These are phyloP conservation scores for Amphipyra berbera DNA, from an alignment of 2,888 invertebrate species.

Conservation along the genomic window DNA sequence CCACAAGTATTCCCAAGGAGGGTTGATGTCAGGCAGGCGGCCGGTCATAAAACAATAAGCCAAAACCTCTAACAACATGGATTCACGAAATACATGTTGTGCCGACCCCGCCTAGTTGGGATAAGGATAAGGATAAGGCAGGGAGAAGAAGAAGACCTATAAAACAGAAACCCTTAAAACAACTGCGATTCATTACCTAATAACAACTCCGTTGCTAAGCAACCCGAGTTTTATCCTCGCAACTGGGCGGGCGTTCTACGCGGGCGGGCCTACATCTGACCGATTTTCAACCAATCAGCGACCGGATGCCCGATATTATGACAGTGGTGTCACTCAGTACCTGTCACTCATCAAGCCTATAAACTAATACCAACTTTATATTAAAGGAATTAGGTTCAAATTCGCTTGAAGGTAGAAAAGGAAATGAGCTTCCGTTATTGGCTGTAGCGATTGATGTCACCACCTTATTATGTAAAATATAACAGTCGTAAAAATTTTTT, in stretches of 20 bases:
- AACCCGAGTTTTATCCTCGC: slow-evolving; percentile 62
- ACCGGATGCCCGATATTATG: slow-evolving; percentile 83
- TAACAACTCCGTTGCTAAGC: slow-evolving; percentile 66
- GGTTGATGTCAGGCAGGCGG: too few relatives aligned
- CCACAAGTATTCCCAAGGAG: too few relatives aligned
- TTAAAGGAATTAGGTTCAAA: slow-evolving; percentile 18
- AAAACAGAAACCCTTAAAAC: too few relatives aligned
- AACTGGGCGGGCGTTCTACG: slow-evolving; percentile 66
- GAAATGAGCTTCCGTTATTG: slow-evolving; percentile 74
- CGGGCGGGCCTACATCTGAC: slow-evolving; percentile 64
- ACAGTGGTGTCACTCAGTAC: slow-evolving; percentile 79
- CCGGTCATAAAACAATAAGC: too few relatives aligned
- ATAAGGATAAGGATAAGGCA: too few relatives aligned
- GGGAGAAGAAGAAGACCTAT: too few relatives aligned
- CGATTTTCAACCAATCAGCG: slow-evolving; percentile 74
- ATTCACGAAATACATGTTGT: too few relatives aligned
- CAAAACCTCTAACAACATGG: too few relatives aligned
- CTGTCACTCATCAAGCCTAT: slow-evolving; percentile 67
- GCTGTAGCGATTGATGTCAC: slow-evolving; percentile 56
- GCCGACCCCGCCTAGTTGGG: too few relatives aligned
- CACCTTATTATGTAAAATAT: slow-evolving; percentile 12
- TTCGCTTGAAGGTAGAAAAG: slow-evolving; percentile 38
- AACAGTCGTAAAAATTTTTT: not conserved
- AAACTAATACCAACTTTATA: slow-evolving; percentile 51
- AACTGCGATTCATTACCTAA: not conserved